A percentile compares a stretch with the other conserved stretches of the same genome.
phyloP scores from a whole-genome alignment of 2,888 invertebrate species.

The Rhaphigaster nebulosa region DNA sequence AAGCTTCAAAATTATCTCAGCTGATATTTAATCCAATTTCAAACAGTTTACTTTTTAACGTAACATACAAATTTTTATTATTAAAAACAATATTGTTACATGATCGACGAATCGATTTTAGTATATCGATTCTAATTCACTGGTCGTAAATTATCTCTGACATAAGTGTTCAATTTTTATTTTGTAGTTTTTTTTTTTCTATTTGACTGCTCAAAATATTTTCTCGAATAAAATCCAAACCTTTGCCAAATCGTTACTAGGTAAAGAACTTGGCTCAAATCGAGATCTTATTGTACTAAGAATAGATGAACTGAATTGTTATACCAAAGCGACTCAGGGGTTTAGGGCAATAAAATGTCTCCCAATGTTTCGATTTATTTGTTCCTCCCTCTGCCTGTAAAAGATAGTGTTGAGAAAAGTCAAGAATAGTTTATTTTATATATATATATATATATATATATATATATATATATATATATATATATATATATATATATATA shows the following conservation, averaged over 20 bases:
- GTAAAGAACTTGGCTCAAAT: conserved; percentile 43
- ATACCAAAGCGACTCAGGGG: not conserved
- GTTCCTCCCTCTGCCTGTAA: not conserved
- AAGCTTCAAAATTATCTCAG: too few species aligned
- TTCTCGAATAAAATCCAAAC: conserved; percentile 42
- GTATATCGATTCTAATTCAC: not conserved
- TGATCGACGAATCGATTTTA: too few species aligned
- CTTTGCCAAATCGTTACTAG: not conserved
- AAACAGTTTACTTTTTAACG: not conserved
- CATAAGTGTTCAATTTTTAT: not conserved
- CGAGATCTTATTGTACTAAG: conserved; percentile 12
- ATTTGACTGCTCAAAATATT: conserved; percentile 15
- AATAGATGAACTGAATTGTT: conserved; percentile 41
- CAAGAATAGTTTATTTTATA: not conserved
- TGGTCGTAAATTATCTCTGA: not conserved
- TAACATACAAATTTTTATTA: not conserved
- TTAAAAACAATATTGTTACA: not conserved
- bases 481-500: too few species aligned
- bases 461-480: too few species aligned
- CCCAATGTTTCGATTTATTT: not conserved
- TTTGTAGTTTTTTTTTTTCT: not conserved
- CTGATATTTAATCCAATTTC: too few species aligned
- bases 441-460: too few species aligned
- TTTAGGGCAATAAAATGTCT: not conserved
- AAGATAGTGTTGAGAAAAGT: not conserved